phyloP scores from a whole-genome alignment of 2,113 vertebrate genomes.

The Onychostruthus taczanowskii region DNA sequence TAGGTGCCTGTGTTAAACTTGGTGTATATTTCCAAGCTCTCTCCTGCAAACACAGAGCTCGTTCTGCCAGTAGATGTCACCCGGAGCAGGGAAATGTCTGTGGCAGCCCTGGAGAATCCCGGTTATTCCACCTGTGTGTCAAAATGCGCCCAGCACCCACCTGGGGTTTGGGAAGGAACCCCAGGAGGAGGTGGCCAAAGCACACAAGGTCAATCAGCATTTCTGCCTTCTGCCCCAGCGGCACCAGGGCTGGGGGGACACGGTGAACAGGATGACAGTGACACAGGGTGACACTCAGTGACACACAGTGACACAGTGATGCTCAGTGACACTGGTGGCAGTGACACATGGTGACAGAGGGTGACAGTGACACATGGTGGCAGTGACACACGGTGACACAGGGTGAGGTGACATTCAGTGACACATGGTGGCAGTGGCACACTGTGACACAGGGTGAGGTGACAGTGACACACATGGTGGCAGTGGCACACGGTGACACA shows the following conservation, averaged over 20 bases:
- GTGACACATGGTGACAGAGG: neutral
- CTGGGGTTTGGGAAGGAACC: neutral
- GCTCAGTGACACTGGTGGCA: neutral
- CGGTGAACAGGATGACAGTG: neutral
- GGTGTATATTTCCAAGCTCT: neutral
- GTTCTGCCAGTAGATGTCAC: constrained; percentile 51
- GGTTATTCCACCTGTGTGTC: neutral
- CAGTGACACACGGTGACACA: neutral
- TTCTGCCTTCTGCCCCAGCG: neutral
- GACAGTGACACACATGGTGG: neutral
- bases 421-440: neutral
- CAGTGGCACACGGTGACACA: neutral
- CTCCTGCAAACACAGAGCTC: neutral
- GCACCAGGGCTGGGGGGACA: neutral
- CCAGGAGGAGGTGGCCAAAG: neutral
- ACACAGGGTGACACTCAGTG: neutral
- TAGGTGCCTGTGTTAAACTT: neutral
- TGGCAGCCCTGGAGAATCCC: neutral
- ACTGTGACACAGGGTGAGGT: neutral
- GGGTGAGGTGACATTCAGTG: neutral
- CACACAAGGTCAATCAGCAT: neutral
- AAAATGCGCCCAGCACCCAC: neutral
- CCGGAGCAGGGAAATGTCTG: neutral
- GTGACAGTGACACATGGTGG: neutral
- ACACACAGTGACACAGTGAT: neutral